Base-by-base conservation (phyloP, 2,113 vertebrate species). In the Pelobates fuscus region DNA sequence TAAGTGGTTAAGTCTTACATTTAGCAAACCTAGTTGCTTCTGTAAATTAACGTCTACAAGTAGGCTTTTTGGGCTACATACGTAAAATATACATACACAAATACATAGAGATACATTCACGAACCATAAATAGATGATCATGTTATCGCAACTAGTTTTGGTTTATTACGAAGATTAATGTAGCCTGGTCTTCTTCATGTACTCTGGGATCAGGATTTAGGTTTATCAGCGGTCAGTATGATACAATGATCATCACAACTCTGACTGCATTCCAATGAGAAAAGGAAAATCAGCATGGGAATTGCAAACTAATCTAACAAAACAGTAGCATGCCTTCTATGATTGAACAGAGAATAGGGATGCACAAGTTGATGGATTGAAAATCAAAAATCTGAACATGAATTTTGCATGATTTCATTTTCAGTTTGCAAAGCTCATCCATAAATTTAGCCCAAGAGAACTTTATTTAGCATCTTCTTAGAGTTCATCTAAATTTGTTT, bases 351-450 rank as follows among this genome's bases (percentile, higher is more conserved):
- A 68, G 26, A 54, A 54, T 52, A 68, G 27, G 46, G 15, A 58
- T 25, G 41, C 24, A 24, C 15, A 25, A 46, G 23, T n/a, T 25
- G 63, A 66, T 17, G n/a, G 27, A 55, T 32, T 11, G 25, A 20
- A 69, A 55, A 23, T 20, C 27, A 23, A 20, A 23, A 66, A 55
- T n/a, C n/a, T 21, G 25, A 68, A 55, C 27, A 55, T 69, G 49
- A 69, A 69, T 70, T 70, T 58, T 70, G 23, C 30, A 58, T 58
- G 11, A 58, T 57, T 70, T 70, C 7, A 18, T 58, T 55, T 58
- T 70, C 14, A 17, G 27, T 58, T 70, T 58, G 20, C 55, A 58
- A 27, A 17, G 30, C 67, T 70, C 54, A 70, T 70, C 52, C 49
- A 70, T 57, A 70, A 24, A 70, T 25, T 21, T 24, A 58, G 29